Percentiles rank a stretch among this genome's conserved stretches.
Conservation (phyloP, 2,113 vertebrate species). For the Gasterosteus aculeatus region DNA sequence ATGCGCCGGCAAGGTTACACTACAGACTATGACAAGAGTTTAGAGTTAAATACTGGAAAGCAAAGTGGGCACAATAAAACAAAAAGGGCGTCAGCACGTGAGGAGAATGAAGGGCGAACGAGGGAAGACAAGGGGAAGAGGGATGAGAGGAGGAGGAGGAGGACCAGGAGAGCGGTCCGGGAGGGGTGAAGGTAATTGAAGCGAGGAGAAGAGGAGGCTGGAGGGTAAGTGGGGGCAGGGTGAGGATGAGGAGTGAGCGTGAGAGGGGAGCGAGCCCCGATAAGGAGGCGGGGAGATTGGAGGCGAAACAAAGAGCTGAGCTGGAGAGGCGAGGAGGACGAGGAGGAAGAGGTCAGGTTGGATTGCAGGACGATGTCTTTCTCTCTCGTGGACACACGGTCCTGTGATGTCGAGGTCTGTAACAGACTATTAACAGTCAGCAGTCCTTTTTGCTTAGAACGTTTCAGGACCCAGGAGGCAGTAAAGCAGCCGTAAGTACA, state of each 20-base stretch:
- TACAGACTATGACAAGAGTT: background rate
- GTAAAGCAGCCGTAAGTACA: too few relatives aligned
- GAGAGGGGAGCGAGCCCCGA: background rate
- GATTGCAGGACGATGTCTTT: background rate
- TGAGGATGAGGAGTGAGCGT: background rate
- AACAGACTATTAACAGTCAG: too few relatives aligned
- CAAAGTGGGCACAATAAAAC: conserved; percentile 5
- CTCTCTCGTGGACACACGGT: background rate
- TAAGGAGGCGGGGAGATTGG: background rate
- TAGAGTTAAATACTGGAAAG: background rate
- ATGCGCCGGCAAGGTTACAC: background rate
- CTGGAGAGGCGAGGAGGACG: background rate
- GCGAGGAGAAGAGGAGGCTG: background rate
- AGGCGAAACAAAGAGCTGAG: background rate
- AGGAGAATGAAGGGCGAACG: background rate
- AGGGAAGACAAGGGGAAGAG: background rate
- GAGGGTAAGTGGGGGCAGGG: background rate
- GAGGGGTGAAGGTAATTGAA: background rate
- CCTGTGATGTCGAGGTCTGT: background rate
- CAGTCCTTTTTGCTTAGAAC: too few relatives aligned
- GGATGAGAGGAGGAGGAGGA: background rate
- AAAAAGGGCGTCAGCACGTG: background rate
- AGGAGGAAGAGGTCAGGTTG: background rate
- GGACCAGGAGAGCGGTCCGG: background rate
- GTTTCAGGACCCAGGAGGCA: too few relatives aligned